Evolutionary conservation across 2,113 vertebrate species (phyloP).

Genomic region (Marmota monax): DNA sequence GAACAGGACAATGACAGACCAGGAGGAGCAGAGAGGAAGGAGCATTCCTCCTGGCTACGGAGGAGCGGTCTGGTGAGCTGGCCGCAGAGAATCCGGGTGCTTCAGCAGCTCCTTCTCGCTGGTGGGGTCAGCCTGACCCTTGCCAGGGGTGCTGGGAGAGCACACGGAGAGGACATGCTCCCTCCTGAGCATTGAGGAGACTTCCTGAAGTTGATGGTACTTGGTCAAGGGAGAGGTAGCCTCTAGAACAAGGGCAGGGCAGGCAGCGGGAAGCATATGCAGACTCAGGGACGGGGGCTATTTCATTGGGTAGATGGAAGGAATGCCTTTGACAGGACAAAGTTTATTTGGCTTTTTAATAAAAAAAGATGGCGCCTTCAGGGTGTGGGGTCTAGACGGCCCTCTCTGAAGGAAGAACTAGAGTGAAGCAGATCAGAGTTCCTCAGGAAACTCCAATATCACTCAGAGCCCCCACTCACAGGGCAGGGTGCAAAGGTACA

Average conservation of each 20-base stretch:
- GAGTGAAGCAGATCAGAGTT: not conserved
- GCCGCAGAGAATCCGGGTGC: not conserved
- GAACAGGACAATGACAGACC: not conserved
- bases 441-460: not conserved
- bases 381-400: not conserved
- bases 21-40: not conserved
- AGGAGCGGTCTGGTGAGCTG: not conserved
- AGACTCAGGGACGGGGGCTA: not conserved
- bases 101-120: not conserved
- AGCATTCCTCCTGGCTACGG: rapidly evolving
- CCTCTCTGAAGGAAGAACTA: not conserved
- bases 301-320: not conserved
- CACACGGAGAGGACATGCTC: rapidly evolving
- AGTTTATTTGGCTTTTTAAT: not conserved
- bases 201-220: not conserved
- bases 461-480: rapidly evolving
- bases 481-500: not conserved
- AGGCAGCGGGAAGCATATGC: rapidly evolving
- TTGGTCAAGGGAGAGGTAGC: not conserved
- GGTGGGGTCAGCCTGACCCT: not conserved
- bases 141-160: not conserved
- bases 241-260: not conserved
- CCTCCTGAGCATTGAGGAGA: not conserved
- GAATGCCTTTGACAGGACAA: too few species aligned
- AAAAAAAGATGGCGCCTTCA: too few species aligned